Evolutionary conservation across 2,113 vertebrate species (phyloP).

Genomic region (Tachuris rubrigastra): DNA sequence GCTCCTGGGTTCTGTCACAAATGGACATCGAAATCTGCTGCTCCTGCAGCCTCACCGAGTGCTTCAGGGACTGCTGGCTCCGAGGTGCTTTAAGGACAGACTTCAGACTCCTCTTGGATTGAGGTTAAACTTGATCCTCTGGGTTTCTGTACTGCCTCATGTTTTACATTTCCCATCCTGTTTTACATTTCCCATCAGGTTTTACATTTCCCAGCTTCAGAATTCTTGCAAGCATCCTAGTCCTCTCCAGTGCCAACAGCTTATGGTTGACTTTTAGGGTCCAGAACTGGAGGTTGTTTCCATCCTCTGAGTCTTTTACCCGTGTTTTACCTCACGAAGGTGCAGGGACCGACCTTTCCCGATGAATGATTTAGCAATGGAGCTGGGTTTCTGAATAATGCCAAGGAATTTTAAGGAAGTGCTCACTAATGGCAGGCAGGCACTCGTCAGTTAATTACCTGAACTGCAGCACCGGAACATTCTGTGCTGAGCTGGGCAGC

Average conservation of each 20-base stretch:
- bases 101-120: not conserved
- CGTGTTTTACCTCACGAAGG: not conserved
- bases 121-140: not conserved
- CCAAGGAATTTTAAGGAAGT: not conserved
- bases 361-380: not conserved
- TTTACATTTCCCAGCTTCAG: not conserved
- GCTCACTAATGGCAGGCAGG: not conserved
- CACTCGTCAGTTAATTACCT: not conserved
- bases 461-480: not conserved
- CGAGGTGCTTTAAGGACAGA: not conserved
- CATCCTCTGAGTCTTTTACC: not conserved
- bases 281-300: not conserved
- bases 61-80: not conserved
- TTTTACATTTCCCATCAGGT: not conserved
- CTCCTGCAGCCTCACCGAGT: not conserved
- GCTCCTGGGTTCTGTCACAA: not conserved
- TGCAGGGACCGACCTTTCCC: not conserved
- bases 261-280: not conserved
- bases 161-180: not conserved
- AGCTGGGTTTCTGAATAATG: not conserved
- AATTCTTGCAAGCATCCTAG: not conserved
- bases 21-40: not conserved
- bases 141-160: not conserved
- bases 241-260: not conserved
- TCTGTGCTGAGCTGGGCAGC: fast-evolving